These are phyloP conservation scores for Cosmia pyralina DNA, from an alignment of 2,888 invertebrate species.

Conservation along the genomic window DNA sequence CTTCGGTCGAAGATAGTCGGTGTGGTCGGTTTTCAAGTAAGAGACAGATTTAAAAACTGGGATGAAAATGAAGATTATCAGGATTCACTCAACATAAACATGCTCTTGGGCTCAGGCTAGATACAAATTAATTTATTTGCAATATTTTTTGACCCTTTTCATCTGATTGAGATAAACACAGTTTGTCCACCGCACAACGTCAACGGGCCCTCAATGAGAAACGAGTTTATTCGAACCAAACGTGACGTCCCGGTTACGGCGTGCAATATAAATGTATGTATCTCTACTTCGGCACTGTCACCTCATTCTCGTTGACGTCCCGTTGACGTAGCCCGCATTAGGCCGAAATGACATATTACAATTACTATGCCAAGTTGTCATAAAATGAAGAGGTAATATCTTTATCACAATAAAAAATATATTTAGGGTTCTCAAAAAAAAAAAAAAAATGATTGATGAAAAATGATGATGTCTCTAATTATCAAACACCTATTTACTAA, in stretches of 20 bases:
- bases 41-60: not conserved
- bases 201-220: too few relatives aligned
- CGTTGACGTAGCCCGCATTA: not conserved
- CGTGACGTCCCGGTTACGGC: too few relatives aligned
- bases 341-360: constrained; percentile 9
- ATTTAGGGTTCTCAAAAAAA: not conserved
- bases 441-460: too few relatives aligned
- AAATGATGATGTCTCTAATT: constrained; percentile 63
- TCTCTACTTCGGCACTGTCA: too few relatives aligned
- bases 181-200: too few relatives aligned
- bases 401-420: not conserved
- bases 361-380: not conserved
- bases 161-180: not conserved
- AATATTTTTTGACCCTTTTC: not conserved
- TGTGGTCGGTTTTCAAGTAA: too few relatives aligned
- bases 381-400: not conserved
- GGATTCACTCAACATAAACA: not conserved
- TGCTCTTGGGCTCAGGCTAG: not conserved
- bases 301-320: too few relatives aligned
- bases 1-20: not conserved
- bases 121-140: not conserved
- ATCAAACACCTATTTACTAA: constrained; percentile 48
- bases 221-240: too few relatives aligned
- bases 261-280: too few relatives aligned
- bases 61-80: not conserved